These are phyloP conservation scores for Strigamia maritima DNA, from an alignment of 2,888 invertebrate species.

Conservation along the genomic window DNA sequence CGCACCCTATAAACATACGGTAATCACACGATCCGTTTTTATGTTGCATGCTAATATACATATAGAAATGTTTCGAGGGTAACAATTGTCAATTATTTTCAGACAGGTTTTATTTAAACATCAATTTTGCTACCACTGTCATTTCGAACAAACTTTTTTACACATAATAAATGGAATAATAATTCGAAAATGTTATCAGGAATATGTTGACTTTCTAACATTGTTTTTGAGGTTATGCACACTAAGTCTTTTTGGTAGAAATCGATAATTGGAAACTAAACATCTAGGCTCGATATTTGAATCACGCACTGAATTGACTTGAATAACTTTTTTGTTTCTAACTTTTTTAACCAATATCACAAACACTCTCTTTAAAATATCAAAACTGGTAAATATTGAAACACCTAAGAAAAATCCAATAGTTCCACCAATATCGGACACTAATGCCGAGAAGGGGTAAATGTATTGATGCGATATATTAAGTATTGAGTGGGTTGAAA, in stretches of 20 bases:
- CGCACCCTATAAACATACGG: too few relatives aligned
- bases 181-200: too few relatives aligned
- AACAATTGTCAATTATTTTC: too few relatives aligned
- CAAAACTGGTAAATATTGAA: neutral
- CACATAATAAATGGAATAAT: too few relatives aligned
- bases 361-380: neutral
- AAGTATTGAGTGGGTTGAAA: neutral
- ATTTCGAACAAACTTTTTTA: too few relatives aligned
- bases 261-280: neutral
- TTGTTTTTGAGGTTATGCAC: neutral
- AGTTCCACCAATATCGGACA: neutral
- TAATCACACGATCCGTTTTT: too few relatives aligned
- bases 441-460: neutral
- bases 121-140: too few relatives aligned
- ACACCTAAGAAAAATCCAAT: constrained; percentile 9
- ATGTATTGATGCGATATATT: neutral
- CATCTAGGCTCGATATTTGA: neutral
- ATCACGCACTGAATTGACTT: neutral
- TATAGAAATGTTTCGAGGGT: too few relatives aligned
- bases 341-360: neutral
- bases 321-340: neutral
- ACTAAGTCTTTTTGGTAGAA: neutral
- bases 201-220: too few relatives aligned
- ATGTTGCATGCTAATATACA: too few relatives aligned
- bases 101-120: too few relatives aligned